Evolutionary conservation across 2,797 vertebrate species (phyloP), one percentile per base, ranked within the genome.

Genomic region (Sebastes cheni): DNA sequence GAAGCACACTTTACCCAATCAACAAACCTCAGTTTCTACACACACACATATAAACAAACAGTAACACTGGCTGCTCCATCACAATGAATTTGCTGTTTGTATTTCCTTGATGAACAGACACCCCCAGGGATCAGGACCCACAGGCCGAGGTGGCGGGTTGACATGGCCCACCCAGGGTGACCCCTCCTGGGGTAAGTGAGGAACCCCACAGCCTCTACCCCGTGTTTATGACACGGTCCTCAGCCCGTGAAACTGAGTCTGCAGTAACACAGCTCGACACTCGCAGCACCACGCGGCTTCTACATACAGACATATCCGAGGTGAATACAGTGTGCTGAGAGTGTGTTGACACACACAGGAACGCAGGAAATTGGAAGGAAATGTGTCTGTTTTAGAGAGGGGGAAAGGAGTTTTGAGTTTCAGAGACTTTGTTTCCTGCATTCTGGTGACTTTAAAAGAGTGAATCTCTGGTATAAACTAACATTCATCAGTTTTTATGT

Each of bases 91-190:
- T 56, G 14, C 76, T 73, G 79, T 79, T 88, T 60, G 50, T 2
- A 34, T 30, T 55, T 86, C 62, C 22, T 67, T 81, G 79, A 79
- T 54, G 39, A 86, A 60, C 62, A 67, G 55, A 72, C 62, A 76
- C 75, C 67, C 54, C 54, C 42, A 68, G 71, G 68, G 72, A 73
- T 85, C 67, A 88, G 65, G 46, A n/a, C 72, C 79, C 65, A 62
- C 58, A 82, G 78, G 69, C 55, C 55, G 22, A 66, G 46, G 23
- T 55, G 2, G 69, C 14, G n/a, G 36, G 61, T 70, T 34, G 72
- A 27, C 29, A 56, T 4, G 36, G 90, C 85, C 90, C 94, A 92
- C 91, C 90, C 91, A 92, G 62, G 20, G 10, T 85, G 79, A 88
- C 71, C 77, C 73, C 16, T 39, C 20, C 34, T 77, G 56, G 59